phyloP scores from a whole-genome alignment of 2,888 invertebrate genomes.

The Lithophane semibrunnea region DNA sequence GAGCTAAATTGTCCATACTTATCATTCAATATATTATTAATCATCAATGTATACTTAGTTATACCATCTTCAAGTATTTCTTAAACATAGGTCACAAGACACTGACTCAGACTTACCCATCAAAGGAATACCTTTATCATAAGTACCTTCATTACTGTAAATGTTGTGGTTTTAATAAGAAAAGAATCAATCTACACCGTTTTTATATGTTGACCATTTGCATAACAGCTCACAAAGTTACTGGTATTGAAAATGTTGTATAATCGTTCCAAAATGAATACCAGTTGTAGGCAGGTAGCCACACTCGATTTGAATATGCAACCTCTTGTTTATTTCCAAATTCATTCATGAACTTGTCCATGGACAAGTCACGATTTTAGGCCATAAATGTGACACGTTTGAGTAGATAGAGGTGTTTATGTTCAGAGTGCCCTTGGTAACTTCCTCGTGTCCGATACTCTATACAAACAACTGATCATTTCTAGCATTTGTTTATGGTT shows the following conservation, averaged over 20 bases:
- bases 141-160: conserved; percentile 48
- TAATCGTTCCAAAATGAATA: conserved; percentile 69
- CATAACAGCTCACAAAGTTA: conserved; percentile 73
- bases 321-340: conserved; percentile 66
- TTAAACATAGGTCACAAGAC: conserved; percentile 52
- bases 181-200: conserved; percentile 70
- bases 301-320: conserved; percentile 69
- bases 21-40: conserved; percentile 33
- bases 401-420: conserved; percentile 32
- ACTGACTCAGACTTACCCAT: conserved; percentile 51
- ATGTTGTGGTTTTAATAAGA: conserved; percentile 63
- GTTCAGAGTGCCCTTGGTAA: conserved; percentile 57
- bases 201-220: conserved; percentile 75
- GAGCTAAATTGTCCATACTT: background rate
- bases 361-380: conserved; percentile 56
- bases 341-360: conserved; percentile 71
- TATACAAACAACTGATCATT: conserved; percentile 55
- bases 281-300: conserved; percentile 62
- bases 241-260: conserved; percentile 71
- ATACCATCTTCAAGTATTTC: conserved; percentile 25
- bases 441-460: conserved; percentile 63
- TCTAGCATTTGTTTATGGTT: conserved; percentile 71
- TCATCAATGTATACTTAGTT: conserved; percentile 22
- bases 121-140: conserved; percentile 65
- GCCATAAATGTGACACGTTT: conserved; percentile 42